Percentiles rank a stretch among this genome's conserved stretches.
Conservation (phyloP, 2,888 invertebrate species). For the Tinea semifulvella region DNA sequence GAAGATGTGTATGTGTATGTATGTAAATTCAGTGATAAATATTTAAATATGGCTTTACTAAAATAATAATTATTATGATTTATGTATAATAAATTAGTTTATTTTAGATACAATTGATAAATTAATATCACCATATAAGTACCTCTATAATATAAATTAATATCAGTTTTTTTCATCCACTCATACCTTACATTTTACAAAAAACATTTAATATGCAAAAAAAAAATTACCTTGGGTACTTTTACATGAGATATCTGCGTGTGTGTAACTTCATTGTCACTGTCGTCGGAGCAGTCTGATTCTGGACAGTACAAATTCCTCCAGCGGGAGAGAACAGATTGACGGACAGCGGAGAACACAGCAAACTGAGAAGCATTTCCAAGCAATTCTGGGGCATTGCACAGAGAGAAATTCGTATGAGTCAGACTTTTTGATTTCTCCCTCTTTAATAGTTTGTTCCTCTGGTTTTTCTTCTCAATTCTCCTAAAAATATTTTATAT, state of each 20-base stretch:
- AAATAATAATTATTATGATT: too few relatives aligned
- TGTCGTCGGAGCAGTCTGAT: constrained; percentile 46
- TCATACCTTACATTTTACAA: too few relatives aligned
- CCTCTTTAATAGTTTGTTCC: constrained; percentile 20
- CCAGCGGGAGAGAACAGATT: constrained; percentile 79
- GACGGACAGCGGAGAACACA: constrained; percentile 85
- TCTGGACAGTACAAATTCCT: constrained; percentile 35
- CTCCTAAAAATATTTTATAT: background rate
- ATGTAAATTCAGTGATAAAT: too few relatives aligned
- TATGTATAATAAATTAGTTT: too few relatives aligned
- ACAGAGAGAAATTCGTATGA: constrained; percentile 36
- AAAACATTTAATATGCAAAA: too few relatives aligned
- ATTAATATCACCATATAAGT: too few relatives aligned
- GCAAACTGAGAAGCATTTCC: constrained; percentile 91
- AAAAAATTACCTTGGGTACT: constrained; percentile 44
- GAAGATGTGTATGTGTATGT: too few relatives aligned
- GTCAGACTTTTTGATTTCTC: too few relatives aligned
- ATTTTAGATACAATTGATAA: too few relatives aligned
- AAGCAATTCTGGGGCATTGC: constrained; percentile 58
- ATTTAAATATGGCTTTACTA: too few relatives aligned
- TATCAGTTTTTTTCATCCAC: too few relatives aligned
- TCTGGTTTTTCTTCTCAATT: constrained; percentile 37
- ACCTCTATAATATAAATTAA: too few relatives aligned
- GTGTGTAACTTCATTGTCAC: constrained; percentile 43
- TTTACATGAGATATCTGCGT: constrained; percentile 27